phyloP scores from a whole-genome alignment of 2,113 vertebrate species.

The Solea senegalensis region DNA sequence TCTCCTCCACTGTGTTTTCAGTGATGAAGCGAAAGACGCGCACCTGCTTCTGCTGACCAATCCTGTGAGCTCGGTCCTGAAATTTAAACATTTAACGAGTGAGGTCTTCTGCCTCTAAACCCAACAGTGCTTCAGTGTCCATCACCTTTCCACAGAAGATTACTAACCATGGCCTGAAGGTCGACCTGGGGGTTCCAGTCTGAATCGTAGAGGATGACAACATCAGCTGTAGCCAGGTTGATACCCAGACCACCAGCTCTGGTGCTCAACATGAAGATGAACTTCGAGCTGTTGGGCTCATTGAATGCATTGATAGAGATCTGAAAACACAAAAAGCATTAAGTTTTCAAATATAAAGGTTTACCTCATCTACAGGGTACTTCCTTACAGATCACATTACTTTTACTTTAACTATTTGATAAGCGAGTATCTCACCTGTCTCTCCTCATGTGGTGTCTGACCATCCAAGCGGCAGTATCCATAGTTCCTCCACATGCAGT shows the following conservation, averaged over 20 bases:
- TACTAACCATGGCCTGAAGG: conserved; percentile 95
- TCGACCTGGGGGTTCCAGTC: conserved; percentile 99
- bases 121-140: background rate
- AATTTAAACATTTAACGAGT: background rate
- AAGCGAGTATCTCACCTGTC: conserved; percentile 84
- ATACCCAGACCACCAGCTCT: conserved; percentile 97
- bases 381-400: background rate
- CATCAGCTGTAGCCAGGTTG: conserved; percentile 97
- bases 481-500: conserved; percentile 98
- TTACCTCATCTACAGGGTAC: too few species aligned
- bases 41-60: conserved; percentile 96
- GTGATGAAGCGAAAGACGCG: conserved; percentile 97
- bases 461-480: conserved; percentile 95
- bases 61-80: conserved; percentile 97
- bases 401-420: background rate
- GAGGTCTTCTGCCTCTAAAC: background rate
- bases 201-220: conserved; percentile 97
- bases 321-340: conserved; percentile 67
- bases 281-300: conserved; percentile 92
- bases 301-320: conserved; percentile 95
- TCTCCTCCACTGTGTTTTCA: conserved; percentile 96
- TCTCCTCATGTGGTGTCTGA: conserved; percentile 95
- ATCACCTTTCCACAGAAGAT: background rate
- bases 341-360: too few species aligned
- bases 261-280: conserved; percentile 98